These are phyloP conservation scores for Antennarius striatus DNA, from an alignment of 2,113 vertebrate genomes.

Conservation along the genomic window DNA sequence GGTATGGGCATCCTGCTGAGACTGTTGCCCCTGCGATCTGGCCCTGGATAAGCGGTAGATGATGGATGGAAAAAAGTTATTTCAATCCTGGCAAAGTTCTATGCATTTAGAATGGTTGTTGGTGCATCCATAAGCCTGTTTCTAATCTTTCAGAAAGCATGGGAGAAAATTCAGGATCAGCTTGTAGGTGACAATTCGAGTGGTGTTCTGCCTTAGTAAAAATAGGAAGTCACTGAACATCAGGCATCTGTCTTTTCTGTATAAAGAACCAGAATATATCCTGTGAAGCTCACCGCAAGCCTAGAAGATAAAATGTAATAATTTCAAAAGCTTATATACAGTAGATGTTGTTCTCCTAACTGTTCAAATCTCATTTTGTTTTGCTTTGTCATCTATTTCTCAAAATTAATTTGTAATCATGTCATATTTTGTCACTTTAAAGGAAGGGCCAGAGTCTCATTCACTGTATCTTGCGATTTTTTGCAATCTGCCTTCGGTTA, in stretches of 20 bases:
- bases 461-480: slow-evolving; percentile 1
- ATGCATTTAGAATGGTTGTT: neutral
- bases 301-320: neutral
- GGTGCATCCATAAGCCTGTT: neutral
- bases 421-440: no score
- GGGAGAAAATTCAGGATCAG: neutral
- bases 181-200: neutral
- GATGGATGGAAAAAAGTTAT: no score
- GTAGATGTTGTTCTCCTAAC: neutral
- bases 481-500: neutral
- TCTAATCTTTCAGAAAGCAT: neutral
- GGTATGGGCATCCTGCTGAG: no score
- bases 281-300: slow-evolving; percentile 1
- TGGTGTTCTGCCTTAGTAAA: neutral
- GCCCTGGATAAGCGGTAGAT: no score
- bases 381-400: slow-evolving; percentile 14
- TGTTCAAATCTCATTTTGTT: neutral
- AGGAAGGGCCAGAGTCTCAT: slow-evolving; percentile 2
- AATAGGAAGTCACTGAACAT: slow-evolving; percentile 5
- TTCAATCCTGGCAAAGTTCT: neutral
- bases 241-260: neutral
- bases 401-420: neutral
- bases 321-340: neutral
- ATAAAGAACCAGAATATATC: slow-evolving; percentile 2
- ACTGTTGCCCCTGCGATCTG: no score